Base-by-base conservation (phyloP, 1,140 invertebrate species). In the Camponotus vicinus region DNA sequence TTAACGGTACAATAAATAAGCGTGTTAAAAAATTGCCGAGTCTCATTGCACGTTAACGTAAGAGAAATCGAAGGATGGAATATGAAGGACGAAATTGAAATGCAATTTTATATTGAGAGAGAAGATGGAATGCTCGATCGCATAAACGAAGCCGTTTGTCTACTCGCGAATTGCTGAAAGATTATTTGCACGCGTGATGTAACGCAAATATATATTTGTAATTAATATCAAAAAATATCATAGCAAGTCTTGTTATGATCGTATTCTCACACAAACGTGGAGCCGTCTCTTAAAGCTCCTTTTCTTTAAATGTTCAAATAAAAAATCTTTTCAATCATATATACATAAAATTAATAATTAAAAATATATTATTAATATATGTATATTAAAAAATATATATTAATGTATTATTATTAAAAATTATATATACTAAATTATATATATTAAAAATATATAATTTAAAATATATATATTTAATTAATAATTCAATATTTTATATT, bases 41-140 rank as follows among this genome's bases (percentile, higher is more conserved):
- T 59, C 3, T 32, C 8, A 13, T 57, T 40, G 45, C 13, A 37
- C 15, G 59, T 77, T 77, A 85, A 78, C 32, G 4, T 4, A 52
- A 40, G 80, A 86, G 45, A 18, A n/a, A n/a, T n/a, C n/a, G n/a
- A n/a, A n/a, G n/a, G n/a, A n/a, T n/a, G n/a, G n/a, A n/a, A n/a
- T n/a, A n/a, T n/a, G 7, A 67, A 45, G 63, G 13, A 71, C 63
- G 55, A 64, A 70, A 80, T 55, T 40, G 42, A 80, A 86, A 63
- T 69, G 6, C 9, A 9, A 57, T 40, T 78, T 78, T 42, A 15
- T 13, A 18, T 66, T 13, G 9, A 27, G 0, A 27, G 0, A 27
- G 15, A 34, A 21, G 18, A 45, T 27, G 21, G 9, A n/a, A 52
- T 64, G n/a, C 7, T 42, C 8, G 7, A 32, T 77, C 57, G 40